These are phyloP conservation scores for Mactra quadrangularis DNA, from an alignment of 1,140 invertebrate species.

Conservation along the genomic window DNA sequence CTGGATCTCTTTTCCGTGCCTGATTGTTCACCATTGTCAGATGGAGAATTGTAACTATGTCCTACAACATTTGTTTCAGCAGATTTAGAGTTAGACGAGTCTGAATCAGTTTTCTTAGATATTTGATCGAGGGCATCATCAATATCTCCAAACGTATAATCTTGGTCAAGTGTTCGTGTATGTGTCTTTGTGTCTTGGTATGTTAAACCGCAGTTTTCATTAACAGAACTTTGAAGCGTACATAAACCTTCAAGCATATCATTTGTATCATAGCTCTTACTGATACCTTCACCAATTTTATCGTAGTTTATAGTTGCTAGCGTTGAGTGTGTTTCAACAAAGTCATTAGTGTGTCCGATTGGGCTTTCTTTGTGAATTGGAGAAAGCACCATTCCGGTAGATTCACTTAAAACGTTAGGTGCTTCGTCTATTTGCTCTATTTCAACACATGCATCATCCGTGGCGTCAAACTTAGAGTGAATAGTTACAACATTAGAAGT, in stretches of 20 bases:
- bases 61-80: slow-evolving; percentile 3
- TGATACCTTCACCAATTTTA: slow-evolving; percentile 13
- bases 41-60: no score
- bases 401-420: slow-evolving; percentile 41
- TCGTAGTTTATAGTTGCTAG: neutral
- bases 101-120: neutral
- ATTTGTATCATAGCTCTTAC: slow-evolving; percentile 38
- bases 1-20: neutral
- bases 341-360: neutral
- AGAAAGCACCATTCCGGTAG: slow-evolving; percentile 14
- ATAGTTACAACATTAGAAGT: neutral
- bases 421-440: neutral
- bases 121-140: slow-evolving; percentile 5
- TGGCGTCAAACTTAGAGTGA: neutral
- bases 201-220: no score
- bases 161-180: neutral
- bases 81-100: neutral
- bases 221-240: neutral
- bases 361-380: slow-evolving; percentile 1
- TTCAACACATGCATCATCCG: neutral
- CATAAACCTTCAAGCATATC: slow-evolving; percentile 31
- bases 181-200: no score
- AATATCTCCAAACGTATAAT: slow-evolving; percentile 16
- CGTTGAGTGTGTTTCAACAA: slow-evolving; percentile 1
- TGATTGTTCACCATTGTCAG: no score